A percentile compares a stretch with the other conserved stretches of the same genome.
These are phyloP conservation scores for Pteromalus puparum DNA, from an alignment of 1,140 invertebrate species.

Conservation along the genomic window DNA sequence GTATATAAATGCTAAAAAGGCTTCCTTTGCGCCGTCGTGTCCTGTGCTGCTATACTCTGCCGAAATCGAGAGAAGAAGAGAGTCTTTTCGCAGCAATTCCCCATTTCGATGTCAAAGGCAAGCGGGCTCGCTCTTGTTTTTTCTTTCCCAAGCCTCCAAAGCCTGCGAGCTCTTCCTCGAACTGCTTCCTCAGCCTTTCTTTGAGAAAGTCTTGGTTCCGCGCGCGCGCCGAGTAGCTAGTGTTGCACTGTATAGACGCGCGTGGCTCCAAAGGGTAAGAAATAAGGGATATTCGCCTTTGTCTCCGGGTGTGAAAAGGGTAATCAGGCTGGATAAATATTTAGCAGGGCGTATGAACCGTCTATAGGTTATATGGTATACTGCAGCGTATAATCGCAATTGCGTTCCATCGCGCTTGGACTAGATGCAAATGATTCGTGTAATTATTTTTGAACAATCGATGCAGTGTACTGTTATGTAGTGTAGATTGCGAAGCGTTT, in stretches of 20 bases:
- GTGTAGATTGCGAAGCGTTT: too few species aligned
- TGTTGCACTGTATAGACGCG: not conserved
- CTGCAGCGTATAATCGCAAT: not conserved
- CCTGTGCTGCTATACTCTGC: too few species aligned
- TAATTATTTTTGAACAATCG: too few species aligned
- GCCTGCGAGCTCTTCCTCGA: not conserved
- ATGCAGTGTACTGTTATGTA: too few species aligned
- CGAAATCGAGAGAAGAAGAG: not conserved
- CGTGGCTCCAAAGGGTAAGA: not conserved
- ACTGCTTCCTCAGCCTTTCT: not conserved
- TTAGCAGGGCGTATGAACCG: not conserved
- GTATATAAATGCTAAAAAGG: slow-evolving; percentile 25
- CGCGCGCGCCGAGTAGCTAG: not conserved
- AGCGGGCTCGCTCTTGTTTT: not conserved
- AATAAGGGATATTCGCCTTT: not conserved
- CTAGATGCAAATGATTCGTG: too few species aligned
- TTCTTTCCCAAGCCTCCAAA: not conserved
- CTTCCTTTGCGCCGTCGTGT: not conserved
- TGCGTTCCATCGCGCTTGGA: not conserved
- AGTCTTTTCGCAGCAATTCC: slow-evolving; percentile 3
- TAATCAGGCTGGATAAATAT: not conserved
- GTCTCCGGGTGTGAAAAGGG: not conserved
- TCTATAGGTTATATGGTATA: not conserved
- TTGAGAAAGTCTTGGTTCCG: not conserved
- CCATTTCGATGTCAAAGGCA: slow-evolving; percentile 27